phyloP scores from a whole-genome alignment of 2,797 vertebrate species.

The Tragopan temminckii region DNA sequence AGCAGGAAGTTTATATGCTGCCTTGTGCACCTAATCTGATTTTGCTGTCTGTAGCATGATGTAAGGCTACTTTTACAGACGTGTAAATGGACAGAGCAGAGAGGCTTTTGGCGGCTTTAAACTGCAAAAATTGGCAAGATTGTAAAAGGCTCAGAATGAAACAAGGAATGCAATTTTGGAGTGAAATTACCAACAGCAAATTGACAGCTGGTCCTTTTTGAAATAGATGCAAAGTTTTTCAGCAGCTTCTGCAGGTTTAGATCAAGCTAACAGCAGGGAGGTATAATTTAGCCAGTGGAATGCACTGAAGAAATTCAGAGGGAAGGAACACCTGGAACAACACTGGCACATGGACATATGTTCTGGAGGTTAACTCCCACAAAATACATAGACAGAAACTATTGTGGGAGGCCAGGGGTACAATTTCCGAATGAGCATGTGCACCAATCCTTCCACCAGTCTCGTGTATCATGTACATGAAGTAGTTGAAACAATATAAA shows the following conservation, averaged over 20 bases:
- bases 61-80: accelerated
- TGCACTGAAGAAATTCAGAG: not conserved
- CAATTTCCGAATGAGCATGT: not conserved
- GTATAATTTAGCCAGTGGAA: not conserved
- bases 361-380: not conserved
- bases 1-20: accelerated
- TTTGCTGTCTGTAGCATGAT: accelerated
- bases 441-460: not conserved
- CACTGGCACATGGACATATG: not conserved
- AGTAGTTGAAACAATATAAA: not conserved
- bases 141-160: not conserved
- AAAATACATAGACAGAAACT: not conserved
- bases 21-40: not conserved
- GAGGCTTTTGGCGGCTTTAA: not conserved
- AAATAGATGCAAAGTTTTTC: not conserved
- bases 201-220: not conserved
- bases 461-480: not conserved
- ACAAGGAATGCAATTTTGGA: not conserved
- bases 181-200: not conserved
- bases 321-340: not conserved
- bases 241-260: not conserved
- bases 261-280: not conserved
- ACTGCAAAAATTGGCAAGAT: not conserved
- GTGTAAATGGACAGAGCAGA: not conserved
- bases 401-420: not conserved